phyloP scores from a whole-genome alignment of 1,140 invertebrate species.

The Acromyrmex heyeri region DNA sequence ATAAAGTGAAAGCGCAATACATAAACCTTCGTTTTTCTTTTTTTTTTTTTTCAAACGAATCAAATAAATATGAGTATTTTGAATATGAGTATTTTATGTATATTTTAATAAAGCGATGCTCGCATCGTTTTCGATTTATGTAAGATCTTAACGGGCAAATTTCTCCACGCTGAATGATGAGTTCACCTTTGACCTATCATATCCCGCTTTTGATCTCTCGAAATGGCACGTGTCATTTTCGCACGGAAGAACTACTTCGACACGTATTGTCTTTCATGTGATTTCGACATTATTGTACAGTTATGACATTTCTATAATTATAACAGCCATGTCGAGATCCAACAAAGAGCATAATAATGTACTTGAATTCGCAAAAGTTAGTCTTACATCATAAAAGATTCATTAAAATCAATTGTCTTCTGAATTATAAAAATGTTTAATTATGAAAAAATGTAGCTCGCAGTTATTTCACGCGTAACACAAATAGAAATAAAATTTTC shows the following conservation, averaged over 20 bases:
- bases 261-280: neutral
- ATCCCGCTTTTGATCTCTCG: constrained; percentile 19
- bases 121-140: constrained; percentile 21
- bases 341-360: neutral
- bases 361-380: constrained; percentile 5
- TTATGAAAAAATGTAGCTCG: neutral
- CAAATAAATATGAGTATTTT: neutral
- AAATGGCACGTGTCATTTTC: constrained; percentile 38
- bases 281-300: constrained; percentile 28
- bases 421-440: constrained; percentile 8
- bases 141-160: constrained; percentile 14
- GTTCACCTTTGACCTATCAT: constrained; percentile 43
- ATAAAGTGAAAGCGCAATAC: constrained; percentile 27
- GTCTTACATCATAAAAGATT: neutral
- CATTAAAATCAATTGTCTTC: neutral
- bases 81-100: neutral
- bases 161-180: neutral
- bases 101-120: neutral
- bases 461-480: neutral
- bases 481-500: too few relatives aligned
- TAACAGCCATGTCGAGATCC: neutral
- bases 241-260: neutral
- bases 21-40: neutral
- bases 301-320: constrained; percentile 37
- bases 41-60: neutral